A percentile compares a stretch with the other conserved stretches of the same genome.
These are phyloP conservation scores for Drosophila bifasciata DNA, from an alignment of 1,140 invertebrate species.

Conservation along the genomic window DNA sequence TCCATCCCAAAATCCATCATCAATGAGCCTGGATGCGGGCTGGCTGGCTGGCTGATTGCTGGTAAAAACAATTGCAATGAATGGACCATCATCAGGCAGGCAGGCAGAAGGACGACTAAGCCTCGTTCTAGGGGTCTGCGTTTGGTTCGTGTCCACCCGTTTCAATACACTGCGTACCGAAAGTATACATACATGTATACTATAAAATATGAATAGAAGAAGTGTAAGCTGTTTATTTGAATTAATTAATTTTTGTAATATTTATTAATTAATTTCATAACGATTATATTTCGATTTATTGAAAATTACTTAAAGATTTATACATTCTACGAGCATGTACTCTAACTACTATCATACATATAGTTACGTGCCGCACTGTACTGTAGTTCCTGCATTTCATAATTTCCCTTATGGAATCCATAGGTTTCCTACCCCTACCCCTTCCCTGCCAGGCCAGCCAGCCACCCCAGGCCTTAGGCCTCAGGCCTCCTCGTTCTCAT, in stretches of 20 bases:
- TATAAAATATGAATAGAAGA: too few species aligned
- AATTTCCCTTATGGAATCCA: slow-evolving; percentile 47
- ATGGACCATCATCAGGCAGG: slow-evolving; percentile 23
- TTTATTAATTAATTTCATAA: too few species aligned
- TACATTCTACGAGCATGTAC: too few species aligned
- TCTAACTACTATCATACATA: background rate
- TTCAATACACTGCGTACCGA: slow-evolving; percentile 14
- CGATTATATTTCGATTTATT: too few species aligned
- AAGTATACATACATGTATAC: background rate
- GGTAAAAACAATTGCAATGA: background rate
- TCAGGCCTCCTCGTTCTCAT: background rate
- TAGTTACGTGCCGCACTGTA: slow-evolving; percentile 12
- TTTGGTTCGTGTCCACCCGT: too few species aligned
- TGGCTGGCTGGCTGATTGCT: slow-evolving; percentile 4
- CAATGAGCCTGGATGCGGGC: too few species aligned
- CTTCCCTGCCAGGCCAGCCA: background rate
- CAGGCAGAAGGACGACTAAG: too few species aligned
- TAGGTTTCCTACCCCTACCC: background rate
- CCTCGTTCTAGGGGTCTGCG: slow-evolving; percentile 13
- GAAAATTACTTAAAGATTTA: too few species aligned
- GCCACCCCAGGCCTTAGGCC: background rate
- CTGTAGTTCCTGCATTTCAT: slow-evolving; percentile 37
- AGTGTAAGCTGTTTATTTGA: too few species aligned
- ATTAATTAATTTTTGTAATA: too few species aligned
- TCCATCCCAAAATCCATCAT: too few species aligned